Base-by-base conservation (phyloP, 1,140 invertebrate species). In the Drosophila sproati region DNA sequence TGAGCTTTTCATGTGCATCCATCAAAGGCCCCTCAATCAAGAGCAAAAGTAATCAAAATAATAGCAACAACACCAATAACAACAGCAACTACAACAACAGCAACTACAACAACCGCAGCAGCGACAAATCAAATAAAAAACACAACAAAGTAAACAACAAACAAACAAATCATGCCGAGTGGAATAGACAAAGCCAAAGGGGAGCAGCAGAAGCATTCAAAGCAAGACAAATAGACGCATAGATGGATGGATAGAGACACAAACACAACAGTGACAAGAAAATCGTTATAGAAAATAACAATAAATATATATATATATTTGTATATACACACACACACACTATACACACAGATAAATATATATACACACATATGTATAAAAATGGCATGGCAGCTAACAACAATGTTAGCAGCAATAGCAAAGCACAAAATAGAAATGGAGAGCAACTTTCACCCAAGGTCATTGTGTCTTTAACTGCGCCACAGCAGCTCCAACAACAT, bases 361-460 rank as follows among this genome's bases (percentile, higher is more conserved):
- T 2, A 39, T 6, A 41, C n/a, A 51, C n/a, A 51, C 4, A 20
- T 56, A 28, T 43, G 41, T 55, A 66, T 64, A 56, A 64, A 83
- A 82, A 82, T 74, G 76, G 72, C 68, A 79, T 61, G 41, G 47
- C 50, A 56, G 28, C 61, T 20, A 47, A 50, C 47, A 45, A 52
- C 69, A 73, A 48, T 45, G 54, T 67, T 60, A 66, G 59, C 54
- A 60, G 55, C 69, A 61, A 59, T 68, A 73, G 71, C 45, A 78
- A 73, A 78, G 51, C 68, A 74, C 71, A 87, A 91, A 91, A 91
- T 83, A 87, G 80, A 91, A 91, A 91, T 91, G 78, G 82, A 91
- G 88, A 91, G 88, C 88, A 91, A 91, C 88, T 91, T 91, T 91
- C 88, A 91, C 88, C 88, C 88, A 91, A 91, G 88, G 88, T 91